Evolutionary conservation across 2,888 invertebrate species (phyloP).

Genomic region (Pterostichus niger): DNA sequence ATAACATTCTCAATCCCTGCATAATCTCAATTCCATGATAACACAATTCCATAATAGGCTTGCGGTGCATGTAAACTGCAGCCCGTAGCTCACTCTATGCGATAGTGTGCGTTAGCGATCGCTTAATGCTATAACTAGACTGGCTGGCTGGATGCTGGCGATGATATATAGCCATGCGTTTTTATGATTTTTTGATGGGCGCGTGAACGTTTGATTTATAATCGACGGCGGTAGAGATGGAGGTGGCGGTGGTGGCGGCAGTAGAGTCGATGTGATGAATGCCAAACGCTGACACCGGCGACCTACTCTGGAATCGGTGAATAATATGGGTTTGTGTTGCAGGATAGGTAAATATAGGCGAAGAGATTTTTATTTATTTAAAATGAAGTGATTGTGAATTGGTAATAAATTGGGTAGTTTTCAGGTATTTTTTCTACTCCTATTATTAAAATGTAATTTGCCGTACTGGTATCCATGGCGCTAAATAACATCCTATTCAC

Average conservation of each 20-base stretch:
- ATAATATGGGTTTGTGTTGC: constrained; percentile 2
- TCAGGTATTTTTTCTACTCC: too few relatives aligned
- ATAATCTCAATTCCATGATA: background rate
- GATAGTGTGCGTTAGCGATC: background rate
- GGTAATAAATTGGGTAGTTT: too few relatives aligned
- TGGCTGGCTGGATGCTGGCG: background rate
- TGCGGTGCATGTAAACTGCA: constrained; percentile 30
- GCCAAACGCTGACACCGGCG: constrained; percentile 39
- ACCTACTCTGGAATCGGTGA: constrained; percentile 22
- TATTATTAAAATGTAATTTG: too few relatives aligned
- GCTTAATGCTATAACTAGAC: background rate
- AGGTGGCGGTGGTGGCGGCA: background rate
- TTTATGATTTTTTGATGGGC: constrained; percentile 53
- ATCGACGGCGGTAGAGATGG: background rate
- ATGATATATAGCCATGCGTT: constrained; percentile 49
- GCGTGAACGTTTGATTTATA: constrained; percentile 40
- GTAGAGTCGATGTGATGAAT: constrained; percentile 24
- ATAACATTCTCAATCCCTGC: background rate
- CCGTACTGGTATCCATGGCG: too few relatives aligned
- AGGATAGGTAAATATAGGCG: too few relatives aligned
- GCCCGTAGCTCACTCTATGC: too few relatives aligned
- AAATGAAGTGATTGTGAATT: too few relatives aligned
- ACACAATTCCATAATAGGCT: constrained; percentile 26
- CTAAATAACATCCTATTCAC: too few relatives aligned
- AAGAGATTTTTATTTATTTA: too few relatives aligned